Evolutionary conservation across 2,888 invertebrate species (phyloP), one percentile per base, ranked within the genome.

Genomic region (Drosophila kanekoi): DNA sequence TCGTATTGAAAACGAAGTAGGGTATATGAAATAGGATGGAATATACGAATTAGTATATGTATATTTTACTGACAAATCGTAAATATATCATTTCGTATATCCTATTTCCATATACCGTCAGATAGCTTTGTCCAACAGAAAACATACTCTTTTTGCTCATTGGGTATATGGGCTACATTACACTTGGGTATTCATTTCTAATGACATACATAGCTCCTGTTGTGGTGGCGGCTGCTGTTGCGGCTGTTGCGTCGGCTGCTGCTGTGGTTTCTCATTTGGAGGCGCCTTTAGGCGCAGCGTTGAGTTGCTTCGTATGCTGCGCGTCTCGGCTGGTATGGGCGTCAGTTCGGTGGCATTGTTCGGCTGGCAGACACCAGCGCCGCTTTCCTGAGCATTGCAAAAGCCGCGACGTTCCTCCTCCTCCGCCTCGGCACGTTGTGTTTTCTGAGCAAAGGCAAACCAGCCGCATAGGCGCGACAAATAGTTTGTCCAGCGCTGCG

Each of bases 391-490:
- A 8, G 69, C 62, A 81, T 91, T 89, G 40, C 91, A 91, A 56
- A 92, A 91, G 4, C 90, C 83, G 2, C 84, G 89, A 4, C 81
- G 79, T 11, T 90, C 90, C 58, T 90, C 90, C 49, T 82, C 83
- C 60, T 72, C 87, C 41, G 66, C 77, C 4, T 66, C 44, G 45
- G 71, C 67, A 5, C 66, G 69, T 6, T 74, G 79, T 0, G 61
- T n/a, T 4, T 77, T 82, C 9, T 80, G 72, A 0, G 68, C 41
- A 35, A 56, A 72, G 18, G 79, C 71, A 62, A 90, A 79, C 57
- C 91, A 79, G 47, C 76, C 80, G 49, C 92, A 92, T 2, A 92
- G 65, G 64, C 89, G 90, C 2, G 90, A 80, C 59, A 92, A 75
- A 65, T 83, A 90, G 62, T 89, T 80, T 0, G 91, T 87, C 71